Evolutionary conservation across 2,888 invertebrate species (phyloP).

Genomic region (Phortica okadai): DNA sequence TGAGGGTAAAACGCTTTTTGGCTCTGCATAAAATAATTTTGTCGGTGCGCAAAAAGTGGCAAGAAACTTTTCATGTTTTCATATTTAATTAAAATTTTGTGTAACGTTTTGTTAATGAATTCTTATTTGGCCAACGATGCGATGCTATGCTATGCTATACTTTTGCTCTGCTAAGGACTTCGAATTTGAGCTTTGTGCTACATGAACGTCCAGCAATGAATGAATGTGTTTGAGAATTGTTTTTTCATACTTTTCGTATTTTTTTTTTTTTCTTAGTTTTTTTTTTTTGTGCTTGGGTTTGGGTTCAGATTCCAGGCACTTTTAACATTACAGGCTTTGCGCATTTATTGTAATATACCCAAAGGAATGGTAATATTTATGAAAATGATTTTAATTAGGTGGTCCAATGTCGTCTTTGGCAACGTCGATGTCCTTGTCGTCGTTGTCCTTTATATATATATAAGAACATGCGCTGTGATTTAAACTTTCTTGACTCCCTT

Average conservation of each 20-base stretch:
- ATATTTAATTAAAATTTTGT: conserved; percentile 69
- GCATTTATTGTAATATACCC: conserved; percentile 38
- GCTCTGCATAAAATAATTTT: conserved; percentile 35
- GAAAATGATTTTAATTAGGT: conserved; percentile 66
- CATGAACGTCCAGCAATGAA: conserved; percentile 24
- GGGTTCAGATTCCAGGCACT: conserved; percentile 35
- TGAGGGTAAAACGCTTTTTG: too few relatives aligned
- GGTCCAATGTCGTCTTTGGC: conserved; percentile 40
- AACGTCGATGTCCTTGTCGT: too few relatives aligned
- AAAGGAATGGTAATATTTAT: conserved; percentile 63
- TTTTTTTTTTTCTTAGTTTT: conserved; percentile 31
- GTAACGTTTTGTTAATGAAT: conserved; percentile 69
- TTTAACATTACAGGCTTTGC: neutral
- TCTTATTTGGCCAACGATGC: conserved; percentile 54
- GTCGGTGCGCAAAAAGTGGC: conserved; percentile 8
- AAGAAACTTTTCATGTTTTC: conserved; percentile 63
- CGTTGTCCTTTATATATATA: too few relatives aligned
- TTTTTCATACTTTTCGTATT: conserved; percentile 39
- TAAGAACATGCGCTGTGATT: too few relatives aligned
- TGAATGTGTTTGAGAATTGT: conserved; percentile 45
- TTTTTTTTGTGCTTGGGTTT: conserved; percentile 6
- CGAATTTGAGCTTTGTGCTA: conserved; percentile 8
- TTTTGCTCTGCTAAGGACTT: conserved; percentile 50
- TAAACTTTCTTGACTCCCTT: too few relatives aligned
- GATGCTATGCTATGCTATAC: conserved; percentile 52